phyloP scores from a whole-genome alignment of 2,888 invertebrate genomes.

The Petrophora chlorosata region DNA sequence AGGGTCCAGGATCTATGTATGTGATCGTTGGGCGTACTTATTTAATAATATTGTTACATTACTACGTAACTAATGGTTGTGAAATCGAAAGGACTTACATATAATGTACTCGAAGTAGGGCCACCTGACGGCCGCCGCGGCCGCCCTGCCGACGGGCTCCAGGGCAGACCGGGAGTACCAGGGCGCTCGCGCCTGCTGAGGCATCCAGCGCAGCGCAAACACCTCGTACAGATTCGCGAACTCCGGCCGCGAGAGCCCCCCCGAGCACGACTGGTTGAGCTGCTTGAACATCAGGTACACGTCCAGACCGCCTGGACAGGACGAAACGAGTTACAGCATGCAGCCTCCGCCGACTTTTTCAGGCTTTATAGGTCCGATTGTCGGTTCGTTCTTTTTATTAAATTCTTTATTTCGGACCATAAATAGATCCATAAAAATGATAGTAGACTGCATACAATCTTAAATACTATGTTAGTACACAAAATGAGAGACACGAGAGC shows the following conservation, averaged over 20 bases:
- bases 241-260: constrained; percentile 87
- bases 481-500: too few relatives aligned
- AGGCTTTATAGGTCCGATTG: too few relatives aligned
- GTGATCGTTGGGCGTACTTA: too few relatives aligned
- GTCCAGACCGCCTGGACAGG: constrained; percentile 87
- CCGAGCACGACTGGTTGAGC: constrained; percentile 87
- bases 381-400: too few relatives aligned
- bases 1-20: too few relatives aligned
- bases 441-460: too few relatives aligned
- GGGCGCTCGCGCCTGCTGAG: constrained; percentile 87
- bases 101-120: constrained; percentile 89
- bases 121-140: constrained; percentile 86
- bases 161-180: constrained; percentile 86
- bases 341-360: too few relatives aligned
- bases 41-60: background rate
- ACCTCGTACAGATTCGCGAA: constrained; percentile 86
- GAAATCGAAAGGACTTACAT: constrained; percentile 81
- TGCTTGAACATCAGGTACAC: constrained; percentile 92
- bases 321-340: too few relatives aligned
- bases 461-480: too few relatives aligned
- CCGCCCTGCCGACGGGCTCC: constrained; percentile 84
- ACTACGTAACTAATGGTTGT: background rate
- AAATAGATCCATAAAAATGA: too few relatives aligned
- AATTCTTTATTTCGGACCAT: too few relatives aligned
- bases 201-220: constrained; percentile 89